Evolutionary conservation across 2,888 invertebrate species (phyloP).

Genomic region (Maniola hyperantus): DNA sequence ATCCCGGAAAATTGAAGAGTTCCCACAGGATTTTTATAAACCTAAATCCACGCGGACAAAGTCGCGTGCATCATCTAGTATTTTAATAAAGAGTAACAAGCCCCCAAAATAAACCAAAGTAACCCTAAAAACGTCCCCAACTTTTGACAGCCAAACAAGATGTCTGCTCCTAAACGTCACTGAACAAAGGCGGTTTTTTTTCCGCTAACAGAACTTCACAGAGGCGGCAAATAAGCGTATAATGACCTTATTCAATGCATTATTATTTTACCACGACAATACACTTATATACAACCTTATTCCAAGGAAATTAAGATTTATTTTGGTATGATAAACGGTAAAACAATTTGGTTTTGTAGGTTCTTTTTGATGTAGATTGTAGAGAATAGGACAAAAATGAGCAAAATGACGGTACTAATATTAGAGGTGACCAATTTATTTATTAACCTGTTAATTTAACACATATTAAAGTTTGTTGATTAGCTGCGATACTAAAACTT

Average conservation of each 20-base stretch:
- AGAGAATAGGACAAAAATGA: constrained; percentile 62
- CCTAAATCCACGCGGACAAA: too few relatives aligned
- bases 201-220: constrained; percentile 57
- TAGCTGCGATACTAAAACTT: too few relatives aligned
- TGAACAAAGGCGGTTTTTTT: constrained; percentile 59
- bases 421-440: too few relatives aligned
- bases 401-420: constrained; percentile 50
- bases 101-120: constrained; percentile 12
- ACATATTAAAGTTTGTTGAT: too few relatives aligned
- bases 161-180: constrained; percentile 72
- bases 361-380: constrained; percentile 47
- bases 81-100: not conserved
- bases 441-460: too few relatives aligned
- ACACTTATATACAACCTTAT: constrained; percentile 31
- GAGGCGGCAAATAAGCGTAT: constrained; percentile 75
- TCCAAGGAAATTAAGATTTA: constrained; percentile 20
- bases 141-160: constrained; percentile 66
- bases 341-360: constrained; percentile 37
- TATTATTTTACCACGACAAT: constrained; percentile 48
- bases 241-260: constrained; percentile 73
- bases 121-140: constrained; percentile 47
- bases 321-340: constrained; percentile 19
- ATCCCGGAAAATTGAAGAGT: too few relatives aligned
- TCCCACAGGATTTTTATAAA: too few relatives aligned
- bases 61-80: too few relatives aligned